A percentile compares a stretch with the other conserved stretches of the same genome.
phyloP scores from a whole-genome alignment of 2,888 invertebrate genomes.

The Priocnemis perturbator region DNA sequence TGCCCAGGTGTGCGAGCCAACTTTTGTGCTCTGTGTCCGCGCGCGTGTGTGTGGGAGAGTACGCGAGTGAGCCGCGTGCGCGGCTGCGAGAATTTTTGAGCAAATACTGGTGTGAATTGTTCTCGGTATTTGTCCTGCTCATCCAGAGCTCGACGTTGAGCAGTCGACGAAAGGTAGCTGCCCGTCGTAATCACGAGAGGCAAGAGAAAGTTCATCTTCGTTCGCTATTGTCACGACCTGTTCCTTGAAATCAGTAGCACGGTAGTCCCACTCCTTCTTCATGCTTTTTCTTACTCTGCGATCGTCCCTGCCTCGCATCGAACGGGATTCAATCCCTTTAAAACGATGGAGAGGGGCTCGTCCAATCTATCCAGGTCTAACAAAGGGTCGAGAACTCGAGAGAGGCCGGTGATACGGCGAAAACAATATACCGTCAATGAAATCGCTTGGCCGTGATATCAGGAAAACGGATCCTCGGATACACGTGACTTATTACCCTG shows the following conservation, averaged over 20 bases:
- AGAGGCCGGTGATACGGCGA: constrained; percentile 19
- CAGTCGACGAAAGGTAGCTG: constrained; percentile 22
- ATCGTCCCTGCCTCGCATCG: not conserved
- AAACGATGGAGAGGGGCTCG: constrained; percentile 31
- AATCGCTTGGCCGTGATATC: constrained; percentile 3
- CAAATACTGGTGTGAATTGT: constrained; percentile 52
- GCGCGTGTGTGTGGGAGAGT: constrained; percentile 22
- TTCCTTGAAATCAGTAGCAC: constrained; percentile 23
- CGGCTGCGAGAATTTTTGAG: constrained; percentile 44
- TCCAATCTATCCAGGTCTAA: constrained; percentile 31
- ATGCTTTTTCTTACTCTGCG: not conserved
- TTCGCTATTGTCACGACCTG: constrained; percentile 1
- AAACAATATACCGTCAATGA: constrained; percentile 34
- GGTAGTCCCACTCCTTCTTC: too few species aligned
- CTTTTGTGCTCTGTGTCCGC: constrained; percentile 10
- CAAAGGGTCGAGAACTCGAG: not conserved
- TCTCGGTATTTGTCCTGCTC: constrained; percentile 47
- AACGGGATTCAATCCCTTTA: constrained; percentile 45
- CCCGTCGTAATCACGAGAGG: not conserved
- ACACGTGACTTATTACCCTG: too few species aligned
- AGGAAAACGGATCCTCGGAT: too few species aligned
- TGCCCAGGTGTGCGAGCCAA: constrained; percentile 8
- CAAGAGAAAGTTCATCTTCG: not conserved
- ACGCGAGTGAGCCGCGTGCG: constrained; percentile 8
- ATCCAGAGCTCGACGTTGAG: constrained; percentile 22